Percentiles rank a stretch among this genome's conserved stretches.
Conservation (phyloP, 1,140 invertebrate species). For the Drosophila auraria region DNA sequence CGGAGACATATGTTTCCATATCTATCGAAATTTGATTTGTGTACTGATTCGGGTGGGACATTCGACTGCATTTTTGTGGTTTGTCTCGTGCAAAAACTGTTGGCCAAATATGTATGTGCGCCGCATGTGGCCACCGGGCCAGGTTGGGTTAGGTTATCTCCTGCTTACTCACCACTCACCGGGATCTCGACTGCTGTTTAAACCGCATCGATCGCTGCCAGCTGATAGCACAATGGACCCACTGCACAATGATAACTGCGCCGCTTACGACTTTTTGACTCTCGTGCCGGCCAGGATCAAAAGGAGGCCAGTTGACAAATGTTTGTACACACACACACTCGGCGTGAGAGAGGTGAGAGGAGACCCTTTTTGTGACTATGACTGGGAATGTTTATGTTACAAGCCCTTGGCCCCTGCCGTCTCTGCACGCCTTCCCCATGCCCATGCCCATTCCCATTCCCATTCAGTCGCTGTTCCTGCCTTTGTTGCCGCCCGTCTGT, state of each 20-base stretch:
- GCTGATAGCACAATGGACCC: conserved; percentile 76
- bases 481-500: conserved; percentile 56
- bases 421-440: conserved; percentile 35
- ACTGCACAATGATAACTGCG: conserved; percentile 77
- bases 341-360: conserved; percentile 10
- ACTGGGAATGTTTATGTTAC: conserved; percentile 77
- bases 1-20: conserved; percentile 37
- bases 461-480: conserved; percentile 58
- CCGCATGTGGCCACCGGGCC: conserved; percentile 60
- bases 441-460: conserved; percentile 17
- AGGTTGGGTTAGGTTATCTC: conserved; percentile 27
- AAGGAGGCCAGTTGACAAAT: conserved; percentile 78
- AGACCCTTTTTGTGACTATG: conserved; percentile 63
- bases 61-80: conserved; percentile 66
- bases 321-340: conserved; percentile 68
- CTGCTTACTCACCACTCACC: conserved; percentile 62
- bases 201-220: conserved; percentile 78
- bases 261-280: conserved; percentile 75
- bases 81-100: conserved; percentile 69
- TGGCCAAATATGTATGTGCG: conserved; percentile 65
- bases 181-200: conserved; percentile 61
- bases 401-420: conserved; percentile 54
- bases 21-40: conserved; percentile 47
- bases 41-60: conserved; percentile 45
- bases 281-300: conserved; percentile 77